phyloP scores from a whole-genome alignment of 2,888 invertebrate genomes.

The Agrochola circellaris region DNA sequence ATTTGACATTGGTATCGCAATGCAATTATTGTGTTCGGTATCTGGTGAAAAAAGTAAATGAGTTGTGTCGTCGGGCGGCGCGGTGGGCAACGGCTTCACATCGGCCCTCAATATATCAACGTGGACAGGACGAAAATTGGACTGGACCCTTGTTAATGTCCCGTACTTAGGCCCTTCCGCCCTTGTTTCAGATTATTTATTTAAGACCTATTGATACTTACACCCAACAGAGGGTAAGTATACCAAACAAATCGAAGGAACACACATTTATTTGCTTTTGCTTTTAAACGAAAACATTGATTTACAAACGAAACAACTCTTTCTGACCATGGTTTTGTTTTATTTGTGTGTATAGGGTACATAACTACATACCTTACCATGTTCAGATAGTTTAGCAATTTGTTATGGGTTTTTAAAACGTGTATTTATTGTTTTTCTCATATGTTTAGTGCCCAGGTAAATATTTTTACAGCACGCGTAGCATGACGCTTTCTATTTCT shows the following conservation, averaged over 20 bases:
- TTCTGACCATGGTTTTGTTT: background rate
- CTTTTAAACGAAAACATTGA: constrained; percentile 40
- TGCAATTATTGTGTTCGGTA: constrained; percentile 72
- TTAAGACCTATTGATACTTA: constrained; percentile 87
- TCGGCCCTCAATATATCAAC: constrained; percentile 89
- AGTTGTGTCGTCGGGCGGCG: constrained; percentile 79
- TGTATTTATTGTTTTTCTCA: background rate
- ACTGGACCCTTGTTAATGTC: constrained; percentile 90
- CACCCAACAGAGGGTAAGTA: constrained; percentile 70
- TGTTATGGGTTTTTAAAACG: background rate
- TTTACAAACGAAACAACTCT: constrained; percentile 3
- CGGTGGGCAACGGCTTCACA: constrained; percentile 75
- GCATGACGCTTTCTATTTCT: no score
- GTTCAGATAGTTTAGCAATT: background rate
- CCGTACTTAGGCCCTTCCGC: constrained; percentile 87
- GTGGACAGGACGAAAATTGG: constrained; percentile 90
- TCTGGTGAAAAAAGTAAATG: constrained; percentile 82
- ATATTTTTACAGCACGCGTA: background rate
- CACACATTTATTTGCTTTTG: constrained; percentile 43
- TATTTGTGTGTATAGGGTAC: background rate
- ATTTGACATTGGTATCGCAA: constrained; percentile 59
- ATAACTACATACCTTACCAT: background rate
- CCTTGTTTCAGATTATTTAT: constrained; percentile 89
- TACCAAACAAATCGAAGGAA: constrained; percentile 65
- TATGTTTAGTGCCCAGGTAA: background rate